A percentile compares a stretch with the other conserved stretches of the same genome.
Conservation (phyloP, 2,888 invertebrate genomes). For the Aleiodes alternator region DNA sequence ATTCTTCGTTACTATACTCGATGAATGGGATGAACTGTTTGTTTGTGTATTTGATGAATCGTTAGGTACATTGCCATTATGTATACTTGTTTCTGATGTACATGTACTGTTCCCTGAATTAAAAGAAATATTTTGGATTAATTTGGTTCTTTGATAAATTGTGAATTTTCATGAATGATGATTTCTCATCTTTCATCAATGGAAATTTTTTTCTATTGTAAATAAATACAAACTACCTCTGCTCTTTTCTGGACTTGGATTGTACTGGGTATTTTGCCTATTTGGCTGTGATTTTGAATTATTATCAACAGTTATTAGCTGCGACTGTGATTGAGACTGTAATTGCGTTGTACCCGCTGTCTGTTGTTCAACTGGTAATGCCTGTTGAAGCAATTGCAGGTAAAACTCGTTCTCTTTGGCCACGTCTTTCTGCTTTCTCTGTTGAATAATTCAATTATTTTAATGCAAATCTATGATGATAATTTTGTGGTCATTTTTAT, state of each 20-base stretch:
- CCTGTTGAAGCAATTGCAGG: slow-evolving; percentile 92
- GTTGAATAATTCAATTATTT: slow-evolving; percentile 63
- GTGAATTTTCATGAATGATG: not conserved
- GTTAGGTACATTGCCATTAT: slow-evolving; percentile 71
- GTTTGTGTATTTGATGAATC: slow-evolving; percentile 48
- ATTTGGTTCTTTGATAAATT: not conserved
- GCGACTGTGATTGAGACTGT: slow-evolving; percentile 68
- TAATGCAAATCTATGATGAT: not conserved
- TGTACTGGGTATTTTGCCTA: slow-evolving; percentile 72
- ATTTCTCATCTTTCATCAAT: too few relatives aligned
- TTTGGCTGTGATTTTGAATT: slow-evolving; percentile 72
- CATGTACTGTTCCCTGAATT: slow-evolving; percentile 60
- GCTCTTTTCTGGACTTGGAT: slow-evolving; percentile 76
- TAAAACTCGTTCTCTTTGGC: slow-evolving; percentile 97
- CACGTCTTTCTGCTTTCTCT: slow-evolving; percentile 94
- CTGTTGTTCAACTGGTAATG: slow-evolving; percentile 85
- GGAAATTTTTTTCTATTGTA: not conserved
- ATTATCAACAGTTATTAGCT: slow-evolving; percentile 67
- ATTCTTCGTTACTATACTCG: slow-evolving; percentile 73
- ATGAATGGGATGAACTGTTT: slow-evolving; percentile 61
- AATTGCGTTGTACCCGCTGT: slow-evolving; percentile 69
- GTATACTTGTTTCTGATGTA: slow-evolving; percentile 67
- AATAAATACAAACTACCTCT: slow-evolving; percentile 73
- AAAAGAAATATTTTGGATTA: slow-evolving; percentile 23
- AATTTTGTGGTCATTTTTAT: too few relatives aligned